Conservation (phyloP, 1,140 invertebrate species). For the Leucophenga varia region DNA sequence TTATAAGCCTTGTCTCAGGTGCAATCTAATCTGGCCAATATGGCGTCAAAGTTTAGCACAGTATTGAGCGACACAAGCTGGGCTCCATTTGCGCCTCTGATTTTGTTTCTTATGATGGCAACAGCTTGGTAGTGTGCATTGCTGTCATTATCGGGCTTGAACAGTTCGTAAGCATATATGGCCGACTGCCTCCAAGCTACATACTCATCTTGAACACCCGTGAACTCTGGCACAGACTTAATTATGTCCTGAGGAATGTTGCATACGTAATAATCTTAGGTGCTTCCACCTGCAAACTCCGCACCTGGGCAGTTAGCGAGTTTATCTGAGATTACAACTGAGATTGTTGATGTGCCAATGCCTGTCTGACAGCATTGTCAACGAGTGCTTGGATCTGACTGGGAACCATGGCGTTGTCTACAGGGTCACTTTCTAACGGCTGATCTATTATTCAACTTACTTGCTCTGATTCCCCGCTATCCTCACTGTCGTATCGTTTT, state of each 20-base stretch:
- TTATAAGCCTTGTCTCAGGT: slow-evolving; percentile 3
- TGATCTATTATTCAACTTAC: too few species aligned
- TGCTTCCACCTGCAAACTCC: too few species aligned
- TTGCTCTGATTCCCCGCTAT: too few species aligned
- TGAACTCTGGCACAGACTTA: slow-evolving; percentile 11
- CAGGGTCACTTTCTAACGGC: too few species aligned
- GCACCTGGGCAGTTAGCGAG: too few species aligned
- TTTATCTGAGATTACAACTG: too few species aligned
- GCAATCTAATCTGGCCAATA: slow-evolving; percentile 8
- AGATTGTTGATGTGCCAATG: too few species aligned
- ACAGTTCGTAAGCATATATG: slow-evolving; percentile 10
- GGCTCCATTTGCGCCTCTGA: slow-evolving; percentile 9
- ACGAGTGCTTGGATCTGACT: too few species aligned
- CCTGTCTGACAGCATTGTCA: too few species aligned
- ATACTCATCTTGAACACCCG: slow-evolving; percentile 7
- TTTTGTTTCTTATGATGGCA: slow-evolving; percentile 15
- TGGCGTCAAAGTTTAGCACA: slow-evolving; percentile 15
- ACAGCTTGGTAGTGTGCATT: slow-evolving; percentile 5
- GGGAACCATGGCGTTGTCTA: too few species aligned
- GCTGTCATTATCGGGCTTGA: slow-evolving; percentile 1
- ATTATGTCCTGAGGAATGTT: slow-evolving; percentile 10
- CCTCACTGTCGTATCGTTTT: too few species aligned
- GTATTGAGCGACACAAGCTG: slow-evolving; percentile 10
- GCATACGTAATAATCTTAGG: too few species aligned
- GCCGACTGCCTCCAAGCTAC: slow-evolving; percentile 16